Evolutionary conservation across 1,140 invertebrate species (phyloP).

Genomic region (Pseudobourletiella spinata): DNA sequence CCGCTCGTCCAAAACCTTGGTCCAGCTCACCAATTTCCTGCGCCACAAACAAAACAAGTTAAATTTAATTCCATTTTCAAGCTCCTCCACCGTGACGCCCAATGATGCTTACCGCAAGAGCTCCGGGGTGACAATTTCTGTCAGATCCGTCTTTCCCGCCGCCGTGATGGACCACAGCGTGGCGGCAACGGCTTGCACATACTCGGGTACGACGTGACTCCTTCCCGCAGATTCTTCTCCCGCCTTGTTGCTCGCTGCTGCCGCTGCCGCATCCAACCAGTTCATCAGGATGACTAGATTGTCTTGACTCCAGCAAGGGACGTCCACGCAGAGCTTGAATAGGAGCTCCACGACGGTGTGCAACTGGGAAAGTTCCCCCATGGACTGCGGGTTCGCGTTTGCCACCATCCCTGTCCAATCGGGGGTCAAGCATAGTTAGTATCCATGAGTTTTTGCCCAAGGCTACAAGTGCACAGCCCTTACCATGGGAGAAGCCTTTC

Average conservation of each 20-base stretch:
- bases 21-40: constrained; percentile 33
- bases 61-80: neutral
- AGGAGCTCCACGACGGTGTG: constrained; percentile 70
- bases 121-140: constrained; percentile 19
- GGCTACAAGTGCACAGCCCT: neutral
- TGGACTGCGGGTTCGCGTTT: constrained; percentile 42
- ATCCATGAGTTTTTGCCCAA: neutral
- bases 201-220: constrained; percentile 23
- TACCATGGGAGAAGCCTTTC: constrained; percentile 32
- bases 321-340: constrained; percentile 56
- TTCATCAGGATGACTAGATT: constrained; percentile 25
- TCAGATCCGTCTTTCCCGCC: constrained; percentile 26
- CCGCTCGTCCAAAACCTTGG: constrained; percentile 15
- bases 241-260: neutral
- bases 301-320: constrained; percentile 15
- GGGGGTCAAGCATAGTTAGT: constrained; percentile 9
- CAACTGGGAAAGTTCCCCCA: constrained; percentile 36
- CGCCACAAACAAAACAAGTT: constrained; percentile 2
- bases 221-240: neutral
- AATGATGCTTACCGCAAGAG: constrained; percentile 16
- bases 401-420: constrained; percentile 37
- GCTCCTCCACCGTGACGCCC: neutral
- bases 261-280: constrained; percentile 27
- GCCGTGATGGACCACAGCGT: constrained; percentile 37
- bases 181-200: constrained; percentile 31